Evolutionary conservation across 2,113 vertebrate genomes (phyloP).

Genomic region (Ceuthmochares aereus): DNA sequence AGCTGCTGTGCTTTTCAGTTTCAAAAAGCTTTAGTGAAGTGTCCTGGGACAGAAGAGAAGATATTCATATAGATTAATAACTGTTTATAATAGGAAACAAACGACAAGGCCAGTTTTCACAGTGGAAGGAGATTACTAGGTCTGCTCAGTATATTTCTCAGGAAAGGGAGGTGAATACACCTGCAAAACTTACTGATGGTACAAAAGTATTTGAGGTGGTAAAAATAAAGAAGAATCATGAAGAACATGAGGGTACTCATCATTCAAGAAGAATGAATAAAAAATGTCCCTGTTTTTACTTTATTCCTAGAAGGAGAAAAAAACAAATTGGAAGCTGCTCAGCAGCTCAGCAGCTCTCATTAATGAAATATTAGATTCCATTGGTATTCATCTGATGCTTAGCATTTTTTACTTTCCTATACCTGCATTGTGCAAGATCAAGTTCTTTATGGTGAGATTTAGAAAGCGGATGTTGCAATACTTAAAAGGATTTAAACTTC

Average conservation of each 20-base stretch:
- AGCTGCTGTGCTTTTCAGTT: neutral
- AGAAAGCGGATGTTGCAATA: neutral
- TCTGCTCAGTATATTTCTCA: neutral
- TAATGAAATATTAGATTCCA: conserved; percentile 16
- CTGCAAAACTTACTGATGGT: neutral
- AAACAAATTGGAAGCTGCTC: neutral
- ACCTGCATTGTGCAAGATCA: neutral
- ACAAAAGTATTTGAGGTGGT: neutral
- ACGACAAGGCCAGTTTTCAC: neutral
- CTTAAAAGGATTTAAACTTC: neutral
- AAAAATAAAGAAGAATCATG: neutral
- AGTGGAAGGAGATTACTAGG: neutral
- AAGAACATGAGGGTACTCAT: neutral
- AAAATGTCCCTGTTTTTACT: neutral
- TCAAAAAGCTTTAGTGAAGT: neutral
- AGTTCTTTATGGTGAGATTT: neutral
- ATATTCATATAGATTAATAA: neutral
- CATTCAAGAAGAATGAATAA: neutral
- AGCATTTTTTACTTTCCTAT: neutral
- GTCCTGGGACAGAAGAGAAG: neutral
- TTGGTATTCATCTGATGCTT: neutral
- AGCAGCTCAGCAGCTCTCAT: conserved; percentile 34
- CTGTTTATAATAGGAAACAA: neutral
- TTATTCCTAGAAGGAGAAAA: neutral
- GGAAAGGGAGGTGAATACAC: neutral